Base-by-base conservation (phyloP, 2,113 vertebrate species). In the Pitta sordida region DNA sequence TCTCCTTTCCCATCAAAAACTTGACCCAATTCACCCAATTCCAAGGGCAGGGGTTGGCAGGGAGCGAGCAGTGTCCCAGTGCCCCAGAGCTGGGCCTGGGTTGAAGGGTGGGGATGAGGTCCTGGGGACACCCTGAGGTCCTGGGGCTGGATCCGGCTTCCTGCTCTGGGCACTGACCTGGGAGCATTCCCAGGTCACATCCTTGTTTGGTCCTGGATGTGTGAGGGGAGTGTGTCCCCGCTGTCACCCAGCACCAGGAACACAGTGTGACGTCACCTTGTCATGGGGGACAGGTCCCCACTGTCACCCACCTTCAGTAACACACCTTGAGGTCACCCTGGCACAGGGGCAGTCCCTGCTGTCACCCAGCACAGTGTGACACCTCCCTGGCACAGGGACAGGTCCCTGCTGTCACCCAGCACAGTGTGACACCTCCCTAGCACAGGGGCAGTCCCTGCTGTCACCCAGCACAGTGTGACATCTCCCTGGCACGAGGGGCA, bases 131-230 rank as follows among this genome's bases (percentile, higher is more conserved):
- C 11, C n/a, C 29, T 12, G 0, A 0, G 58, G 37, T 14, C n/a
- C 48, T 43, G 20, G 60, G 30, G 68, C 29, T 32, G 58, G 53
- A 39, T 36, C 44, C 8, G 2, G 6, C 9, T 52, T 41, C 39
- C 55, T 11, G 49, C 55, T 11, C 37, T 0, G 0, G 37, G 34
- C 4, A 39, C 7, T 6, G 41, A 78, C 16, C 22, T 5, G 3
- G 10, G 55, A 82, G 32, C 23, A 34, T 10, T 32, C 44, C 19
- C 44, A 58, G 18, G 11, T 30, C 62, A 9, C 55, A 27, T 14
- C 64, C 39, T 71, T 17, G 1, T 1, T 3, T 7, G 21, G 23
- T 44, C 46, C 46, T 17, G 14, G 32, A 7, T 16, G 27, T 39
- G 46, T 16, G 3, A 4, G 69, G 46, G 43, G 30, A 69, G 30